phyloP scores from a whole-genome alignment of 2,797 vertebrate genomes.

The Sebastes ruberrimus region DNA sequence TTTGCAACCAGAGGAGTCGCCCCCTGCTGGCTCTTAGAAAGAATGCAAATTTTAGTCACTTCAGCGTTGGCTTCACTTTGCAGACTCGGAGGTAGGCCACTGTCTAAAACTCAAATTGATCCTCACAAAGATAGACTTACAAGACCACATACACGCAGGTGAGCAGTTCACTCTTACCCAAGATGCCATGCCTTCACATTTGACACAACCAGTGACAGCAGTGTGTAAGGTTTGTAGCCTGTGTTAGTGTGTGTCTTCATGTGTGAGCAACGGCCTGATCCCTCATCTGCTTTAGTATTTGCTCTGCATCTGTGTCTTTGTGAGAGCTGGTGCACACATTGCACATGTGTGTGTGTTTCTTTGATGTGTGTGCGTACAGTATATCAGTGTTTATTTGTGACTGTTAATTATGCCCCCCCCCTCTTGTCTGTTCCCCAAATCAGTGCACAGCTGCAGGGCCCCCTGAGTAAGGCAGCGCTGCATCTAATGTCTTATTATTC shows the following conservation, averaged over 20 bases:
- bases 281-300: slow-evolving; percentile 6
- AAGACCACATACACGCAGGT: background rate
- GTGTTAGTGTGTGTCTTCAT: background rate
- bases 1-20: too few relatives aligned
- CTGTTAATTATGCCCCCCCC: slow-evolving; percentile 64
- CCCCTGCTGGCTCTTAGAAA: too few relatives aligned
- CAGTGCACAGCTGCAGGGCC: slow-evolving; percentile 73
- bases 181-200: background rate
- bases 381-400: slow-evolving; percentile 55
- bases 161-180: background rate
- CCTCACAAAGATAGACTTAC: too few relatives aligned
- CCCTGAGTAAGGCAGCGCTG: slow-evolving; percentile 51
- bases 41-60: too few relatives aligned
- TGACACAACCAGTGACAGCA: background rate
- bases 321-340: slow-evolving; percentile 1
- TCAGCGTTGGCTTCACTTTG: too few relatives aligned
- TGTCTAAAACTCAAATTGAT: too few relatives aligned
- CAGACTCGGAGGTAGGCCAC: too few relatives aligned
- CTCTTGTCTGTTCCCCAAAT: slow-evolving; percentile 47
- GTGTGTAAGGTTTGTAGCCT: background rate
- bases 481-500: slow-evolving; percentile 78
- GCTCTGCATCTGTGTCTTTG: slow-evolving; percentile 39
- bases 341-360: slow-evolving; percentile 8
- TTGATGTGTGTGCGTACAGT: slow-evolving; percentile 38
- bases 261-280: background rate